A percentile compares a stretch with the other conserved stretches of the same genome.
Conservation (phyloP, 92 coral and sea anemone species). For the Parazoanthus atlanticus region DNA sequence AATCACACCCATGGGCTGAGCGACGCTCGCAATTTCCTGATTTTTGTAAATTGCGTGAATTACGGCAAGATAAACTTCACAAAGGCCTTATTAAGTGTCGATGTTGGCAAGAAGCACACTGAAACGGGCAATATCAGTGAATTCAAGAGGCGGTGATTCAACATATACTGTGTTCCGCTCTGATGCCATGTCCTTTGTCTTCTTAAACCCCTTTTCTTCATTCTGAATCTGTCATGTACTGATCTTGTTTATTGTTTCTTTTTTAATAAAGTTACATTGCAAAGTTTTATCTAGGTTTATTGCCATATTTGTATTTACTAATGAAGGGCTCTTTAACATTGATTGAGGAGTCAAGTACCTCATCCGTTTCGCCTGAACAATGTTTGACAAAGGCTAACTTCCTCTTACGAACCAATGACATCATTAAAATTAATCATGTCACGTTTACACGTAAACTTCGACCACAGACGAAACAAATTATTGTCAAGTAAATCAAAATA, state of each 20-base stretch:
- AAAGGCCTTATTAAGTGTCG: too few relatives aligned
- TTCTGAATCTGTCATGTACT: background rate
- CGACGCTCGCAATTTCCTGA: background rate
- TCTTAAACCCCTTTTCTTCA: too few relatives aligned
- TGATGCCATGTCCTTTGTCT: too few relatives aligned
- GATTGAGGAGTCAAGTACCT: background rate
- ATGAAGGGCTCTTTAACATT: background rate
- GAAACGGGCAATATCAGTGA: background rate
- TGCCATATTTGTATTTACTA: too few relatives aligned
- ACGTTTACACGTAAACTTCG: background rate
- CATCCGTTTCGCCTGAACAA: background rate
- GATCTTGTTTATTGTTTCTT: too few relatives aligned
- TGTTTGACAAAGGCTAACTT: background rate
- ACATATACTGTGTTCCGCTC: too few relatives aligned
- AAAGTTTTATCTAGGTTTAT: background rate
- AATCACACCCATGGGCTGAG: background rate
- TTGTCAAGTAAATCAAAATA: background rate
- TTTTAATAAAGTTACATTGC: background rate
- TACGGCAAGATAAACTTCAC: too few relatives aligned
- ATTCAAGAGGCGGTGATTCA: too few relatives aligned
- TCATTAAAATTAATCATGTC: background rate
- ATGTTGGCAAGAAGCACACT: background rate
- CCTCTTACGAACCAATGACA: constrained; percentile 17
- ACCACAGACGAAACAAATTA: background rate
- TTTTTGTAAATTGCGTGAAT: background rate